Evolutionary conservation across 2,888 invertebrate genomes (phyloP).

Genomic region (Parnassius smintheus): DNA sequence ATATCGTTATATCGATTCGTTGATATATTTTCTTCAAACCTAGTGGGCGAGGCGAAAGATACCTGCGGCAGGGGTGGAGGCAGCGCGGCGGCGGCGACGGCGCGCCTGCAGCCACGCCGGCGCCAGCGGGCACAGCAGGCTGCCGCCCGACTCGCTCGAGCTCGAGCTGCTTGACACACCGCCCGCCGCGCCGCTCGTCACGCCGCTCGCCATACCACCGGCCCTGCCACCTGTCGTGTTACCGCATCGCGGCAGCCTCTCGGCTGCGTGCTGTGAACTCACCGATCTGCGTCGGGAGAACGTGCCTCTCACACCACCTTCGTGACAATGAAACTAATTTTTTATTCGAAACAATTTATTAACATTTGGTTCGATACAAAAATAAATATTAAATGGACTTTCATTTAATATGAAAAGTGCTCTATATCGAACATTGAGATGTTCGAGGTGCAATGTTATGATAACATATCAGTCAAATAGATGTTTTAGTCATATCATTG

Average conservation of each 20-base stretch:
- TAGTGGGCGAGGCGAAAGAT: background rate
- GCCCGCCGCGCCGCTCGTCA: slow-evolving; percentile 41
- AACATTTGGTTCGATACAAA: background rate
- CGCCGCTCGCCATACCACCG: slow-evolving; percentile 40
- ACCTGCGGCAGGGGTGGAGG: slow-evolving; percentile 35
- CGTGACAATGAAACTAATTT: slow-evolving; percentile 47
- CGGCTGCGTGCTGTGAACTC: background rate
- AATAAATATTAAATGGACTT: background rate
- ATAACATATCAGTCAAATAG: background rate
- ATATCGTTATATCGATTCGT: too few relatives aligned
- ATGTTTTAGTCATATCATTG: background rate
- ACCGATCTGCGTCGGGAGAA: slow-evolving; percentile 8
- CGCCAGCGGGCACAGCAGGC: slow-evolving; percentile 61
- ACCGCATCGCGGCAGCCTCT: slow-evolving; percentile 16
- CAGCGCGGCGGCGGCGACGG: slow-evolving; percentile 49
- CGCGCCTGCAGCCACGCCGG: slow-evolving; percentile 62
- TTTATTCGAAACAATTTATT: slow-evolving; percentile 40
- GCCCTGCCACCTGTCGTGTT: slow-evolving; percentile 25
- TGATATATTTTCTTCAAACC: too few relatives aligned
- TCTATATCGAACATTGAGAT: background rate
- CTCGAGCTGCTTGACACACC: slow-evolving; percentile 46
- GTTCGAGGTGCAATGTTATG: background rate
- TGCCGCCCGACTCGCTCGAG: slow-evolving; percentile 59
- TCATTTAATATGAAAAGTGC: slow-evolving; percentile 21
- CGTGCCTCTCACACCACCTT: slow-evolving; percentile 38